Base-by-base conservation (phyloP, 2,113 vertebrate genomes). In the Ia io region DNA sequence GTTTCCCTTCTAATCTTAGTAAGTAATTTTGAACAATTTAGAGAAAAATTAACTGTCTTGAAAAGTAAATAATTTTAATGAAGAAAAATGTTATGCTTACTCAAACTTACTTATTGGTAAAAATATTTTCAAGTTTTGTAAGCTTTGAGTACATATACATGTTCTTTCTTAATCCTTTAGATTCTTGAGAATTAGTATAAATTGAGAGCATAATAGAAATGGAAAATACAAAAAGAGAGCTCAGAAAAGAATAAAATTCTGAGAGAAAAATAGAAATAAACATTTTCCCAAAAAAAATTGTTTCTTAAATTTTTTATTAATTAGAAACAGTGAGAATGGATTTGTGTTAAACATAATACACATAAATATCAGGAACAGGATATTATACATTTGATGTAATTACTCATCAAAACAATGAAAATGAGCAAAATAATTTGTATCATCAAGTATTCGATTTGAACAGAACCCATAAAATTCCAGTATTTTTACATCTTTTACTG, bases 251-350 rank as follows among this genome's bases (percentile, higher is more conserved):
- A 90, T 25, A 40, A 80, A 88, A 86, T 11, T 1, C 8, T 83
- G n/a, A 47, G 78, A 93, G 30, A 53, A 83, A 94, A 83, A 16
- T 14, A 90, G 65, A 86, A 73, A 47, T n/a, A 77, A n/a, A 87
- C 79, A 90, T 70, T 93, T 89, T 65, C 37, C 77, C 49, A 4
- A 5, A 53, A 25, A 76, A 82, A 74, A 32, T 0, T 7, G 51
- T 84, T 93, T 20, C 5, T 51, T 86, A 89, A 47, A 32, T 59
- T 76, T 92, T 73, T 79, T 14, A 78, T 90, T 90, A 85, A 56
- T 49, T 25, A 22, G 12, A 56, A 91, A 79, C 37, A 42, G 42
- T 90, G n/a, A 84, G 9, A 95, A 14, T 20, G n/a, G 47, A 78
- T 32, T 79, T 78, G 20, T 82, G 22, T 47, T 63, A 22, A 63